Conservation (phyloP, 2,888 invertebrate species). For the Tupiocoris notatus region DNA sequence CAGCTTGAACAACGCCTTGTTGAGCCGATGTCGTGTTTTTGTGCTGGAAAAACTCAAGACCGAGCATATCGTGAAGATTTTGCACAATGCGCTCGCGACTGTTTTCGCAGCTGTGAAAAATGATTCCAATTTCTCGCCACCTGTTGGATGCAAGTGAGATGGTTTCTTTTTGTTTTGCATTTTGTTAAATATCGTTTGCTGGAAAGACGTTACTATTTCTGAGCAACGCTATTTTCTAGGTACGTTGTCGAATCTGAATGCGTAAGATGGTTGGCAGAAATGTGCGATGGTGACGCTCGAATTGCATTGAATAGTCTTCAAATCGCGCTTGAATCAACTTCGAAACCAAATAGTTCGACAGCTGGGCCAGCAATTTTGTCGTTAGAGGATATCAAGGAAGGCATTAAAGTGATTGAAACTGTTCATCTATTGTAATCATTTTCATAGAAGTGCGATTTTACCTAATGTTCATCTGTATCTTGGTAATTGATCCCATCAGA, state of each 20-base stretch:
- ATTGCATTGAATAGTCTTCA: slow-evolving; percentile 74
- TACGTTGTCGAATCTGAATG: slow-evolving; percentile 57
- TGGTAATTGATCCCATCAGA: too few relatives aligned
- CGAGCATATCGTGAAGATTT: slow-evolving; percentile 56
- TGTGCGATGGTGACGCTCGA: slow-evolving; percentile 80
- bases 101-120: slow-evolving; percentile 14
- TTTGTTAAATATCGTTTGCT: background rate
- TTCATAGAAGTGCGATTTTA: too few relatives aligned
- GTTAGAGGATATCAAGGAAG: slow-evolving; percentile 68
- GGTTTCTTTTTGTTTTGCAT: background rate
- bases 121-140: background rate
- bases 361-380: slow-evolving; percentile 58
- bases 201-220: background rate
- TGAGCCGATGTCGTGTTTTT: slow-evolving; percentile 76
- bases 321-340: slow-evolving; percentile 64
- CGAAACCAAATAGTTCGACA: background rate
- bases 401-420: slow-evolving; percentile 60
- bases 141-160: background rate
- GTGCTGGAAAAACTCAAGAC: slow-evolving; percentile 68
- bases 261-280: slow-evolving; percentile 68
- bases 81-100: slow-evolving; percentile 18
- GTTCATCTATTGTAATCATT: too few relatives aligned
- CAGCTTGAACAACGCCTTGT: slow-evolving; percentile 72
- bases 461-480: too few relatives aligned
- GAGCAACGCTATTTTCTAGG: slow-evolving; percentile 20